Base-by-base conservation (phyloP, 2,888 invertebrate species). In the Drosophila mercatorum region DNA sequence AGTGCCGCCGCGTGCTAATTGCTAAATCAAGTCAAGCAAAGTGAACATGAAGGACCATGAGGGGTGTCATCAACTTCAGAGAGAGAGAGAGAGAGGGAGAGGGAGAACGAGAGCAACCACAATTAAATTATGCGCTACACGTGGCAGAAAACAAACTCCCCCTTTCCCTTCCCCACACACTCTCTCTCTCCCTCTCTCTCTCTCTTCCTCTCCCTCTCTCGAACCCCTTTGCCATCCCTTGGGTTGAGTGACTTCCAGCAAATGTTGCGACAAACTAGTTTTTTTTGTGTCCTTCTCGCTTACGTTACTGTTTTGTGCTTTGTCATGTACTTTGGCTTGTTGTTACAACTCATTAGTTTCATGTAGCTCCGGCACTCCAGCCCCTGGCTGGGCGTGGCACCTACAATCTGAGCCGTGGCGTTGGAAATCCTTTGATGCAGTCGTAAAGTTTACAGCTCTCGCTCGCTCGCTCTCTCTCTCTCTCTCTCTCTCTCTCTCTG, bases 271-370 rank as follows among this genome's bases (percentile, higher is more conserved):
- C 57, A 57, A 57, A 57, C 57, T 57, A 57, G 43, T 57, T 44
- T 44, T 44, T 44, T 34, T 40, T 43, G 53, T 47, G 1, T 22
- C 11, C 40, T 53, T 28, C 40, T 12, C 31, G 31, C 17, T 31
- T 6, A 6, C 41, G n/a, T 40, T 53, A 7, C 14, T 34, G 58
- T 64, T 28, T 34, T 66, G 57, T 58, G 67, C 66, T 73, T 78
- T 81, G 71, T 66, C 81, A 73, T 81, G 81, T 81, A 70, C 79
- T 75, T 71, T 63, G 76, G 68, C 85, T 83, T 86, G 80, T 83
- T 85, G 86, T 85, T 83, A 83, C 82, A 83, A 83, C 82, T 83
- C 86, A 83, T 83, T 83, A 86, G 82, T 80, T 83, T 80, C 83
- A 70, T 80, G 83, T 80, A 52, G 72, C 77, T 52, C 67, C 49